Evolutionary conservation across 2,113 vertebrate species (phyloP), one percentile per base, ranked within the genome.

Genomic region (Salvator merianae): DNA sequence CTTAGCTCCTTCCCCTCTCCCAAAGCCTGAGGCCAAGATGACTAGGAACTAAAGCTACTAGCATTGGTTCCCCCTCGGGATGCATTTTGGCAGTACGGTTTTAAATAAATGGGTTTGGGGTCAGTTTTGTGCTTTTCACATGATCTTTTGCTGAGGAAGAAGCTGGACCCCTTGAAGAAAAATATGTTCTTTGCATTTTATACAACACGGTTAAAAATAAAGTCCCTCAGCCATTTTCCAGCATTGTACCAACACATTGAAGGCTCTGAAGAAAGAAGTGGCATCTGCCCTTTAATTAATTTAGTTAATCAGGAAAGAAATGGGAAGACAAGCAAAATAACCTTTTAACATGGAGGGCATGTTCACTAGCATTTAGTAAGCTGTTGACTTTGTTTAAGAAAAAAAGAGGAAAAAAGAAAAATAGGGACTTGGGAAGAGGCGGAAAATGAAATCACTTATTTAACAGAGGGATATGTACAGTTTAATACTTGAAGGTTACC

Each of bases 401-500:
- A 53, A 14, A 9, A 53, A 53, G 16, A 53, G 16, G 2, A 53
- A 53, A 3, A 53, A 53, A 53, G 8, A 9, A 98, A 97, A 94
- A 88, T 87, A 89, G 87, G 90, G 94, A 50, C 75, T 63, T 73
- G 95, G 85, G 74, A 86, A 85, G 79, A 73, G 9, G 16, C 84
- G 91, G 87, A 80, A 94, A 95, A 96, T 95, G 94, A 96, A 98
- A 98, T 97, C 99, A 98, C 99, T 98, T 99, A 99, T 99, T 99
- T 99, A 98, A 98, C 96, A 96, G 96, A 97, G 96, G 97, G 95
- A 96, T 96, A 91, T 98, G 98, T 99, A 98, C 97, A 98, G 96
- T 97, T 95, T 91, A 94, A 95, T 94, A 92, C 93, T 93, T 90
- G 95, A 96, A 97, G 97, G 96, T 95, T 95, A 93, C 47, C n/a